phyloP scores from a whole-genome alignment of 2,113 vertebrate genomes.

The Ariopsis seemanni region DNA sequence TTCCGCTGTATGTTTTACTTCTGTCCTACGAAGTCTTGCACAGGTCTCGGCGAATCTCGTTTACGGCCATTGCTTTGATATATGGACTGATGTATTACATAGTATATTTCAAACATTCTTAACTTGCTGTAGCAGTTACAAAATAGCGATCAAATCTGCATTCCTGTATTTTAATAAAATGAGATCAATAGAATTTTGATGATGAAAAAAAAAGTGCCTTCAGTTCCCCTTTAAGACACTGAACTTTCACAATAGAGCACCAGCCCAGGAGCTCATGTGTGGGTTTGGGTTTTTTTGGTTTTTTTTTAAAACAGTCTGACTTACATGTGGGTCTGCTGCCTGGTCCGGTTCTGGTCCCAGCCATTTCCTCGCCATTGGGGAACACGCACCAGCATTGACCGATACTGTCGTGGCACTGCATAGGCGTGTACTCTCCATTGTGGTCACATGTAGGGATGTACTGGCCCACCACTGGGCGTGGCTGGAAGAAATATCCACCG shows the following conservation, averaged over 20 bases:
- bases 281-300: neutral
- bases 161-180: no score
- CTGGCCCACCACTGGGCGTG: constrained; percentile 57
- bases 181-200: no score
- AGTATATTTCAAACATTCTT: no score
- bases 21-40: no score
- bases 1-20: no score
- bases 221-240: neutral
- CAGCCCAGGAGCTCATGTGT: neutral
- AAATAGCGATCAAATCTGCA: no score
- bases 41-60: no score
- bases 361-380: constrained; percentile 80
- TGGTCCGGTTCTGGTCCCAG: constrained; percentile 75
- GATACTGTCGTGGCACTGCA: constrained; percentile 81
- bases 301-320: constrained; percentile 51
- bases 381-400: constrained; percentile 94
- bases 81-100: no score
- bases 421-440: constrained; percentile 79
- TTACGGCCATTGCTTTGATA: no score
- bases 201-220: no score
- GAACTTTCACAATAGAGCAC: neutral
- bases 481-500: constrained; percentile 49
- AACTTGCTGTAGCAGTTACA: no score
- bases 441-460: constrained; percentile 84
- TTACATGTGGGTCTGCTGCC: constrained; percentile 84